Conservation (phyloP, 2,888 invertebrate genomes). For the Cancer borealis region DNA sequence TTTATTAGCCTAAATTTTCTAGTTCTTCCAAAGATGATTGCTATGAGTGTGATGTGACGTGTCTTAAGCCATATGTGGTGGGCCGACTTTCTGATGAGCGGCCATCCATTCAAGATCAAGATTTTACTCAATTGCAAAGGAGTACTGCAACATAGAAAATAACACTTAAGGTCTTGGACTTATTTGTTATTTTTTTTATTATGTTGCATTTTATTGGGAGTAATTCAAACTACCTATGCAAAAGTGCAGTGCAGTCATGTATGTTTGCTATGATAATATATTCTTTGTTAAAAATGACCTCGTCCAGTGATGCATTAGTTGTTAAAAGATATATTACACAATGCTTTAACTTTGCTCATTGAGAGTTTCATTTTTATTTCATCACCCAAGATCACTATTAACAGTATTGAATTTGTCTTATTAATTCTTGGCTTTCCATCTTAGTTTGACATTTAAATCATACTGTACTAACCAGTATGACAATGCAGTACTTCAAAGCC, state of each 20-base stretch:
- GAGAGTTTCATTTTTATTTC: not conserved
- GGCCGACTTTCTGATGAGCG: not conserved
- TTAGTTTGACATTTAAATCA: not conserved
- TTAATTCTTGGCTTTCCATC: not conserved
- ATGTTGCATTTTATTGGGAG: not conserved
- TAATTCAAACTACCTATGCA: not conserved
- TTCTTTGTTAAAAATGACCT: not conserved
- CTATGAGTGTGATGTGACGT: constrained; percentile 44
- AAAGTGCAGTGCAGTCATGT: not conserved
- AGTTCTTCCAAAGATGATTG: constrained; percentile 48
- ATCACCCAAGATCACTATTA: not conserved
- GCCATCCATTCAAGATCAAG: not conserved
- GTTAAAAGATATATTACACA: not conserved
- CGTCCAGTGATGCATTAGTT: not conserved
- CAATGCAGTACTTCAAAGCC: not conserved
- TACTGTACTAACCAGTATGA: not conserved
- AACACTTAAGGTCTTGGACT: not conserved
- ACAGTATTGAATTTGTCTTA: not conserved
- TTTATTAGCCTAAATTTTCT: constrained; percentile 49
- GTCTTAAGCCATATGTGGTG: constrained; percentile 3
- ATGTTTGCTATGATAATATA: not conserved
- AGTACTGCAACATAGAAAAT: not conserved
- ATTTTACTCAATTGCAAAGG: not conserved
- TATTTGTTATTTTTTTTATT: not conserved
- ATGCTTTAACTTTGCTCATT: not conserved